Percentiles rank a stretch among this genome's conserved stretches.
Conservation (phyloP, 2,888 invertebrate species). For the Drosophila engyochracea region DNA sequence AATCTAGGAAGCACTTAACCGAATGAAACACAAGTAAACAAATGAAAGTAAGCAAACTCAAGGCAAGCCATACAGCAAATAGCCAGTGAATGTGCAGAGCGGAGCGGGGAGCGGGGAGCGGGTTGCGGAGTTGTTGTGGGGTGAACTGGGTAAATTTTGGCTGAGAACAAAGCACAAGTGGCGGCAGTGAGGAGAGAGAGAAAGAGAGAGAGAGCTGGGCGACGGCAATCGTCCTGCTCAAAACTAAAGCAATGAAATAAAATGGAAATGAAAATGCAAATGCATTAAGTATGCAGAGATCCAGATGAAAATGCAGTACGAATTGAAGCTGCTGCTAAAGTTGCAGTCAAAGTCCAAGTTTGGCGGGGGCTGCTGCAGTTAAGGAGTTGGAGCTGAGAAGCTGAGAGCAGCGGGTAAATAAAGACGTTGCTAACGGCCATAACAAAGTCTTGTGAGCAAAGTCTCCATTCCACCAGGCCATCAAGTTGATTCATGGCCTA, state of each 20-base stretch:
- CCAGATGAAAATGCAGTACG: constrained; percentile 41
- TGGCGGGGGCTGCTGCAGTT: not conserved
- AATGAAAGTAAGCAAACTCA: constrained; percentile 76
- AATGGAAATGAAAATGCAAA: constrained; percentile 71
- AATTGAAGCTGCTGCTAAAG: constrained; percentile 27
- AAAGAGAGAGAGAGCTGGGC: not conserved
- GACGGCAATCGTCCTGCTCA: constrained; percentile 40
- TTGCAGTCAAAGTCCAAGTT: constrained; percentile 1
- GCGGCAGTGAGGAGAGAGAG: constrained; percentile 12
- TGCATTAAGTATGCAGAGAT: constrained; percentile 76
- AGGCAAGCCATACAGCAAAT: constrained; percentile 75
- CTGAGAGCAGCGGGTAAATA: constrained; percentile 41
- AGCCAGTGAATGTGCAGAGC: constrained; percentile 35
- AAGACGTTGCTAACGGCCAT: constrained; percentile 70
- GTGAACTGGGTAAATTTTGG: constrained; percentile 8
- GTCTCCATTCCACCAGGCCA: constrained; percentile 34
- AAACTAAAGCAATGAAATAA: constrained; percentile 76
- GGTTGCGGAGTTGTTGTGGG: not conserved
- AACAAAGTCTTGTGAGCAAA: constrained; percentile 59
- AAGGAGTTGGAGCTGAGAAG: not conserved
- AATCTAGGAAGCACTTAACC: constrained; percentile 81
- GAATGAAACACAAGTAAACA: constrained; percentile 81
- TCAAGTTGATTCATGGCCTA: constrained; percentile 68
- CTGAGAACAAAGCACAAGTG: constrained; percentile 39
- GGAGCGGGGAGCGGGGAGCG: not conserved